Percentiles rank a stretch among this genome's conserved stretches.
Conservation (phyloP, 2,113 vertebrate species). For the Excalfactoria chinensis region DNA sequence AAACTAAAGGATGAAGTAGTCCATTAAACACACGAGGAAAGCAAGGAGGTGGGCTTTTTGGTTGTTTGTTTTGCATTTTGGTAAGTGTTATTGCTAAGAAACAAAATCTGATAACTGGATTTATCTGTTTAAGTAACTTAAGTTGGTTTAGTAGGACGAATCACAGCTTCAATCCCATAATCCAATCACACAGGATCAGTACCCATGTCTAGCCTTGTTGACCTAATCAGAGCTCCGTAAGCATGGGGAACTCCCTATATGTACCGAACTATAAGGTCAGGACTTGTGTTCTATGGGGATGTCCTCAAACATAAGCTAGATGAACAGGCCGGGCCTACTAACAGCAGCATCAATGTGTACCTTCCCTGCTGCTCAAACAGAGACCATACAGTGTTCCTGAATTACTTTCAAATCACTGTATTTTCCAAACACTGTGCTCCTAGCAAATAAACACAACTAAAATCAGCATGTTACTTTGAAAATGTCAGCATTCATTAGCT, state of each 20-base stretch:
- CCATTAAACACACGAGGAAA: neutral
- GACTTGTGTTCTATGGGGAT: neutral
- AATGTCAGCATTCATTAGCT: neutral
- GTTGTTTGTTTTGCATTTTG: neutral
- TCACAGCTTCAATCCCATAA: conserved; percentile 33
- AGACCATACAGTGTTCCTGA: neutral
- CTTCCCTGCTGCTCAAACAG: neutral
- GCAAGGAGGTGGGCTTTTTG: neutral
- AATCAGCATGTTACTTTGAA: neutral
- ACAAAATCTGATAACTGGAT: conserved; percentile 24
- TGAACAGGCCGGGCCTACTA: neutral
- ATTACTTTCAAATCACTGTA: neutral
- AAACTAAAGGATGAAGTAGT: neutral
- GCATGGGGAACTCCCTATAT: neutral
- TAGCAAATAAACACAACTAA: neutral
- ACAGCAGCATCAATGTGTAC: neutral
- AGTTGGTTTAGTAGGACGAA: conserved; percentile 14
- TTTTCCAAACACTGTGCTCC: neutral
- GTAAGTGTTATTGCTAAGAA: conserved; percentile 22
- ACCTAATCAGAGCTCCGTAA: neutral
- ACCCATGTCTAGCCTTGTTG: neutral
- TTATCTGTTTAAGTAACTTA: conserved; percentile 32
- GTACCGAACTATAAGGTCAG: neutral
- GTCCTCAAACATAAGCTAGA: neutral
- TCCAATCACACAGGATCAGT: conserved; percentile 22